Percentiles rank a stretch among this genome's conserved stretches.
Evolutionary conservation across 2,888 invertebrate genomes (phyloP).

Genomic region (Troides aeacus): DNA sequence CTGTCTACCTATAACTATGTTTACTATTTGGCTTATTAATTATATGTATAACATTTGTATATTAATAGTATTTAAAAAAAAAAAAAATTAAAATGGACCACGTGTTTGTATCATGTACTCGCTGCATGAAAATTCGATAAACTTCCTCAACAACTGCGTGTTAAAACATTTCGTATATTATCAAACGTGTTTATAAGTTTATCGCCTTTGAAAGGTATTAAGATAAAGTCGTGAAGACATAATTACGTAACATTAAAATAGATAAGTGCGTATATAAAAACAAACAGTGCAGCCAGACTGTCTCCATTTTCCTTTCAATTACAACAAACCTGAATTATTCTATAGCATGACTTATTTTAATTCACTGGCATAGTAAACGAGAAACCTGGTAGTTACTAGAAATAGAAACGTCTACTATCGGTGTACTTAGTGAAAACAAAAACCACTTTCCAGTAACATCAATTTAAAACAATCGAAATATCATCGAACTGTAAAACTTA

Average conservation of each 20-base stretch:
- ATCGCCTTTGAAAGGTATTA: neutral
- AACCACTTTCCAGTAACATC: no score
- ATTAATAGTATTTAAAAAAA: neutral
- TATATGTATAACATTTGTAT: neutral
- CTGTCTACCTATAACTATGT: no score
- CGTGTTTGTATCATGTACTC: neutral
- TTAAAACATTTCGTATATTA: neutral
- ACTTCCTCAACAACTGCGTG: slow-evolving; percentile 1
- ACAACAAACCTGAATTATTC: no score
- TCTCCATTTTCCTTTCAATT: neutral
- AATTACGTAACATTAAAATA: neutral
- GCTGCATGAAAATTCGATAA: neutral
- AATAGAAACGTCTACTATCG: no score
- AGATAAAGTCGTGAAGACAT: neutral
- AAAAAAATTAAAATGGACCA: neutral
- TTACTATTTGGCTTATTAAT: neutral
- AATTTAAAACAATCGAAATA: no score
- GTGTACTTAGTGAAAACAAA: no score
- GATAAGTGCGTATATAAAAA: neutral
- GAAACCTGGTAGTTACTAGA: no score
- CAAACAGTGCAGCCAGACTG: neutral
- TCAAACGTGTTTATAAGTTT: neutral
- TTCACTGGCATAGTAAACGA: no score
- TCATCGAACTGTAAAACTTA: no score
- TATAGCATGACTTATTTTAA: no score